Percentiles rank a stretch among this genome's conserved stretches.
phyloP scores from a whole-genome alignment of 2,888 invertebrate species.

The Heteromurus nitidus region DNA sequence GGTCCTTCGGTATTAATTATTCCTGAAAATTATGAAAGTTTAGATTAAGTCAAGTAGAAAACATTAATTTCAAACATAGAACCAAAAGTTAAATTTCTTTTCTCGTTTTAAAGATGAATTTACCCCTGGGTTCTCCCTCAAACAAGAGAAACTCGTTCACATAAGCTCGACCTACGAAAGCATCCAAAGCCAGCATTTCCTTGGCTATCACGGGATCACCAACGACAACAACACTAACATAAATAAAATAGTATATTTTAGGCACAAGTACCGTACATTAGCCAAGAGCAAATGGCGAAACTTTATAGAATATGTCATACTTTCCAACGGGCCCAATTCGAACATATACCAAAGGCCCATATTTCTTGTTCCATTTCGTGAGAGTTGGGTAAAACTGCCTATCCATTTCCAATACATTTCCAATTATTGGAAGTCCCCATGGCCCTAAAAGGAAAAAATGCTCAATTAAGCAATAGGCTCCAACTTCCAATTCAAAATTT shows the following conservation, averaged over 20 bases:
- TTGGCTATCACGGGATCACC: constrained; percentile 37
- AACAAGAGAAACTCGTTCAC: constrained; percentile 30
- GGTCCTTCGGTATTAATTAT: not conserved
- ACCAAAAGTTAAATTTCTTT: not conserved
- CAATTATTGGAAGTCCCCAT: constrained; percentile 36
- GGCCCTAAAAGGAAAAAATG: constrained; percentile 25
- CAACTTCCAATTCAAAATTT: constrained; percentile 1
- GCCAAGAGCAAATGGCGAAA: not conserved
- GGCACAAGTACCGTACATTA: not conserved
- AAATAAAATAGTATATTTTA: not conserved
- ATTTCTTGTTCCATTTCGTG: constrained; percentile 44
- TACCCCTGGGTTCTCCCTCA: constrained; percentile 49
- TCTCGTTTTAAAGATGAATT: not conserved
- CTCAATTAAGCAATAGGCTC: not conserved
- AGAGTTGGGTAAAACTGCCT: not conserved
- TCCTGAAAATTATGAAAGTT: not conserved
- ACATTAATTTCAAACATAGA: no score
- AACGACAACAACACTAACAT: constrained; percentile 7
- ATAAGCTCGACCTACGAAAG: constrained; percentile 47
- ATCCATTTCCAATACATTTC: constrained; percentile 27
- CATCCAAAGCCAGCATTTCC: constrained; percentile 52
- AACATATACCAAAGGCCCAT: constrained; percentile 43
- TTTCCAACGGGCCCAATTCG: constrained; percentile 9
- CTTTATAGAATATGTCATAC: constrained; percentile 19
- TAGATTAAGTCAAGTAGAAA: no score